Base-by-base conservation (phyloP, 2,113 vertebrate genomes). In the Sisor rabdophorus region DNA sequence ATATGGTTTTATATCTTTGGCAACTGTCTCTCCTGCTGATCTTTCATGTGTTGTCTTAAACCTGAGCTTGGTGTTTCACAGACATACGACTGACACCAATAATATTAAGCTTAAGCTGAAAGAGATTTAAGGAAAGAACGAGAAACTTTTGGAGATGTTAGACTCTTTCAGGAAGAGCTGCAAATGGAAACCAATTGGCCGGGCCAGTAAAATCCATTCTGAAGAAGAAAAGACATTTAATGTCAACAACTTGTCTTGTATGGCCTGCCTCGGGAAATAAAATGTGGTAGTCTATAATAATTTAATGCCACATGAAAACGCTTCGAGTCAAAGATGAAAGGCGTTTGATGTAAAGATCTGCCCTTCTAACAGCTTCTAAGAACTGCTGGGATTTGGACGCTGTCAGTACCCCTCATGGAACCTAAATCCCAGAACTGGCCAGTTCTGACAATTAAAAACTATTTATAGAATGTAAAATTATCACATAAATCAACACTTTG, bases 71-170 rank as follows among this genome's bases (percentile, higher is more conserved):
- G 84, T 87, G 86, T 64, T 79, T 63, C 40, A 36, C 32, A 72
- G 47, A 12, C 16, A 22, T 30, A 58, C 40, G 65, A 58, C 79
- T 56, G 75, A 69, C 77, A 79, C 67, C 76, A 64, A 76, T 84
- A 76, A 85, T 84, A 81, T 80, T 78, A 85, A 81, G 79, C 79
- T 80, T 84, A 82, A 85, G 77, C n/a, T 68, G 17, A 61, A 48
- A 59, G 78, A 78, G 79, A 87, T 86, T 86, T 85, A 76, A 81
- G 72, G 80, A 86, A 84, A 36, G 86, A 84, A 84, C 81, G 67
- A 53, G 68, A 20, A 79, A 75, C 63, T 70, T 85, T 78, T 84
- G 63, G 83, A 85, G 85, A 85, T 64, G 75, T 84, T 67, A 78
- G 82, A 76, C 84, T 82, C 58, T 71, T 80, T 85, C 81, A 82